Evolutionary conservation across 2,113 vertebrate genomes (phyloP).

Genomic region (Psophia crepitans): DNA sequence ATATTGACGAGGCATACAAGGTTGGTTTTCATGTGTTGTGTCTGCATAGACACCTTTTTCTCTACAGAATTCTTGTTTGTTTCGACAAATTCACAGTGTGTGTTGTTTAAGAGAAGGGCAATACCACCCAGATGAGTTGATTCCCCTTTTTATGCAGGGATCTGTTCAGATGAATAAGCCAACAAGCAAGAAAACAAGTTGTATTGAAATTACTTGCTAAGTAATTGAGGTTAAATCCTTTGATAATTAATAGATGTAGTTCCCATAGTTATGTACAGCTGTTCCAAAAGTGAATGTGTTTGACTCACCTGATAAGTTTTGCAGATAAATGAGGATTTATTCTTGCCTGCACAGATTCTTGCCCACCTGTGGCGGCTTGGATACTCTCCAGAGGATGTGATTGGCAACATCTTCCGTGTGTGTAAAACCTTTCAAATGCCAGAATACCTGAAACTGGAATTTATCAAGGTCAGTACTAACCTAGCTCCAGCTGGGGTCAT

Average conservation of each 20-base stretch:
- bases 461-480: constrained; percentile 85
- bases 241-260: not conserved
- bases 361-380: constrained; percentile 95
- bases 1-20: constrained; percentile 92
- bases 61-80: not conserved
- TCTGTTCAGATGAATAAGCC: not conserved
- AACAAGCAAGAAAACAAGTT: not conserved
- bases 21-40: constrained; percentile 60
- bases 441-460: constrained; percentile 96
- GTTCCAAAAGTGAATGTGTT: not conserved
- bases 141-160: not conserved
- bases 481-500: not conserved
- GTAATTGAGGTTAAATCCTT: not conserved
- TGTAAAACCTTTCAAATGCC: constrained; percentile 96
- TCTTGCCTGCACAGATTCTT: constrained; percentile 76
- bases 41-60: not conserved
- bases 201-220: not conserved
- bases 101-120: not conserved
- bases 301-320: not conserved
- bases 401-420: constrained; percentile 95
- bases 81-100: not conserved
- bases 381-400: constrained; percentile 94
- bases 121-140: not conserved
- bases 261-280: not conserved
- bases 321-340: not conserved